Evolutionary conservation across 92 coral and sea anemone species (phyloP).

Genomic region (Zoanthus solanderi): DNA sequence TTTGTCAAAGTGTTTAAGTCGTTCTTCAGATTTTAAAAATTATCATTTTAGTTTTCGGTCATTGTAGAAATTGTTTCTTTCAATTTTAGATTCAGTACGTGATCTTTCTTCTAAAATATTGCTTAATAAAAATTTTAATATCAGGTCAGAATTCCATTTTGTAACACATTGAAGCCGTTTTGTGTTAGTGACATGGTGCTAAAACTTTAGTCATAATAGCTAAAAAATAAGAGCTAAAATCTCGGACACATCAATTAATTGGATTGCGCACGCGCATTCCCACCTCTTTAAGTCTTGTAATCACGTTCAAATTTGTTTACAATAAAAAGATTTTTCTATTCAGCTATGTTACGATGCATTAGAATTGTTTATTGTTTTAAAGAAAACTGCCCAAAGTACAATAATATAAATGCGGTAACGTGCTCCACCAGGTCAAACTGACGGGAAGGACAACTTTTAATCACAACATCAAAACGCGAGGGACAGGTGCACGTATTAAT

Average conservation of each 20-base stretch:
- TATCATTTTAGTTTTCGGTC: not conserved
- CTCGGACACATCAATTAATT: not conserved
- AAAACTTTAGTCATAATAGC: not conserved
- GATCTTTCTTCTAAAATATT: not conserved
- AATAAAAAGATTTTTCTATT: not conserved
- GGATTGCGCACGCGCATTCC: not conserved
- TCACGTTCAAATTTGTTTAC: not conserved
- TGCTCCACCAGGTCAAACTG: slow-evolving; percentile 14
- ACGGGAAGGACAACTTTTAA: slow-evolving; percentile 13
- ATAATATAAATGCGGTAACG: not conserved
- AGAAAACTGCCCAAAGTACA: not conserved
- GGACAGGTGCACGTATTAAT: slow-evolving; percentile 79
- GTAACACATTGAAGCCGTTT: not conserved
- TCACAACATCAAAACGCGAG: slow-evolving; percentile 30
- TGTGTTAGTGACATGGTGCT: not conserved
- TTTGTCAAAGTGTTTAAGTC: not conserved
- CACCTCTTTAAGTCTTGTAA: not conserved
- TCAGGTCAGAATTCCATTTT: not conserved
- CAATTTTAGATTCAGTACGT: too few species aligned
- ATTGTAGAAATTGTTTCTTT: not conserved
- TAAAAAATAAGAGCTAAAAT: not conserved
- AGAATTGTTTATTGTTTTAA: not conserved
- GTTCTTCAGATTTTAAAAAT: not conserved
- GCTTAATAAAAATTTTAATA: not conserved
- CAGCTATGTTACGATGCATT: not conserved